Conservation (phyloP, 2,797 vertebrate genomes). For the Vireo griseus region DNA sequence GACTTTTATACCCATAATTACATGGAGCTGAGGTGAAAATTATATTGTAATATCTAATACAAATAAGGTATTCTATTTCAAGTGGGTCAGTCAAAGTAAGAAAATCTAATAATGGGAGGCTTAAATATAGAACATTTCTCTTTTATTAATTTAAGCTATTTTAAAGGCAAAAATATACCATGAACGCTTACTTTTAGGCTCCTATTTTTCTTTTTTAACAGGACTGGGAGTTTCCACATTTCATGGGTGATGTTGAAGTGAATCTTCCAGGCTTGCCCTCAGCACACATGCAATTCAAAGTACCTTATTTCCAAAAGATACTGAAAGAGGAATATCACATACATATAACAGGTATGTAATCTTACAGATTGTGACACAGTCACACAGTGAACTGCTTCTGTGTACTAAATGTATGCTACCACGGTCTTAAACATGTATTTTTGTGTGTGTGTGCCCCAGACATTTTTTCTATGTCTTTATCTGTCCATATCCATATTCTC, state of each 20-base stretch:
- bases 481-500: neutral
- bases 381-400: neutral
- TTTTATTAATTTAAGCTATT: neutral
- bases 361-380: neutral
- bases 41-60: neutral
- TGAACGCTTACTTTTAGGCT: neutral
- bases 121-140: slow-evolving; percentile 18
- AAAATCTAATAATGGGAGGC: neutral
- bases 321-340: slow-evolving; percentile 97
- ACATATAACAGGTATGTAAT: slow-evolving; percentile 90
- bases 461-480: neutral
- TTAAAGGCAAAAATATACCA: neutral
- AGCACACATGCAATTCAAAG: slow-evolving; percentile 90
- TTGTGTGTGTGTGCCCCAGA: neutral
- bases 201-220: slow-evolving; percentile 65
- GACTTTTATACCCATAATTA: slow-evolving; percentile 20
- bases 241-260: slow-evolving; percentile 96
- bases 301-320: slow-evolving; percentile 90
- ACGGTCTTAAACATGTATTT: neutral
- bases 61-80: slow-evolving; percentile 12
- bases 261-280: slow-evolving; percentile 94
- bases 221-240: slow-evolving; percentile 99
- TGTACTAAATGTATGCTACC: neutral
- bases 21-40: slow-evolving; percentile 18
- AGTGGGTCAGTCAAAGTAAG: neutral